Evolutionary conservation across 2,113 vertebrate species (phyloP).

Genomic region (Chitala chitala): DNA sequence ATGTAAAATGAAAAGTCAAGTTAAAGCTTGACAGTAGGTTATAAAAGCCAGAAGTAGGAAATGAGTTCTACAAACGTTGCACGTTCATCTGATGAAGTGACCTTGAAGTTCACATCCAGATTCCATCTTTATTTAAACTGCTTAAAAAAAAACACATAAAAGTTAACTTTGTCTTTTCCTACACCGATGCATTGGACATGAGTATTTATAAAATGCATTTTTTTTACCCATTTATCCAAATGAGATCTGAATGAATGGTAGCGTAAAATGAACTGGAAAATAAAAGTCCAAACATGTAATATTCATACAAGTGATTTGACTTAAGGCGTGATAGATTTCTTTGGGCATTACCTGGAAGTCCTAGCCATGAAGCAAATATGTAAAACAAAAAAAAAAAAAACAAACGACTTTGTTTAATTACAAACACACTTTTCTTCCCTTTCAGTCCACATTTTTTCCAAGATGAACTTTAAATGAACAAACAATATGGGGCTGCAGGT

Average conservation of each 20-base stretch:
- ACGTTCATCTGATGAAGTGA: conserved; percentile 28
- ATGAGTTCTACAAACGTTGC: conserved; percentile 13
- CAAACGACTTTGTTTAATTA: conserved; percentile 33
- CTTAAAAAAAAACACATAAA: neutral
- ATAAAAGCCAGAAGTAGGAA: neutral
- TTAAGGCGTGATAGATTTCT: too few relatives aligned
- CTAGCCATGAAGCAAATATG: too few relatives aligned
- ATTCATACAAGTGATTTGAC: conserved; percentile 26
- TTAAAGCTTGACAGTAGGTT: conserved; percentile 15
- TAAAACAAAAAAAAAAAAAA: conserved; percentile 26
- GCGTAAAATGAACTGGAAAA: too few relatives aligned
- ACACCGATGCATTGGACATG: neutral
- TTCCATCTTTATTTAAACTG: conserved; percentile 27
- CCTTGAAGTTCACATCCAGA: conserved; percentile 20
- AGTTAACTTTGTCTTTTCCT: neutral
- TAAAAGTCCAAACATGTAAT: conserved; percentile 28
- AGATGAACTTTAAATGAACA: conserved; percentile 42
- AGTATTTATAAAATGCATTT: conserved; percentile 26
- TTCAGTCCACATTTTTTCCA: conserved; percentile 36
- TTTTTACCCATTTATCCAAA: conserved; percentile 26
- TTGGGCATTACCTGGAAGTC: too few relatives aligned
- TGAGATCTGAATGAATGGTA: conserved; percentile 6
- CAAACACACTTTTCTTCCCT: conserved; percentile 27
- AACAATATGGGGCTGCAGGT: conserved; percentile 33
- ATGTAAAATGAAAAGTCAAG: neutral